These are phyloP conservation scores for Drosophila lacteicornis DNA, from an alignment of 1,140 invertebrate genomes.

Conservation along the genomic window DNA sequence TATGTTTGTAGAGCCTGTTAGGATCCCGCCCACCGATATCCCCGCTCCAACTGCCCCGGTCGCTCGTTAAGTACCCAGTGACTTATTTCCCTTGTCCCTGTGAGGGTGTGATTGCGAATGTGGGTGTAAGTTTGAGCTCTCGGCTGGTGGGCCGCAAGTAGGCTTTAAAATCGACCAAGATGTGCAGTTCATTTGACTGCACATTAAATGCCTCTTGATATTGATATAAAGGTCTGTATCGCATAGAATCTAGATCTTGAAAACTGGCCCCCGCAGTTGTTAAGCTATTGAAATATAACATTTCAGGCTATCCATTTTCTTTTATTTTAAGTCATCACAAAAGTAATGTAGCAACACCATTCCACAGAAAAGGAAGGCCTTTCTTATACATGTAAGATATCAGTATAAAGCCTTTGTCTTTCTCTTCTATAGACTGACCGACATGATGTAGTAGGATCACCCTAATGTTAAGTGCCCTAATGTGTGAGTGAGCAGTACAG, in stretches of 20 bases:
- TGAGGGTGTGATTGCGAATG: constrained; percentile 1
- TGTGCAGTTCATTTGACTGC: constrained; percentile 28
- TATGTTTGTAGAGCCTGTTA: constrained; percentile 70
- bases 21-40: constrained; percentile 31
- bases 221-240: too few relatives aligned
- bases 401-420: too few relatives aligned
- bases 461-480: too few relatives aligned
- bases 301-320: too few relatives aligned
- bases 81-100: constrained; percentile 67
- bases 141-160: constrained; percentile 20
- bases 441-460: too few relatives aligned
- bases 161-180: constrained; percentile 38
- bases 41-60: constrained; percentile 16
- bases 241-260: too few relatives aligned
- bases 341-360: background rate
- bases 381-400: too few relatives aligned
- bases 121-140: constrained; percentile 2
- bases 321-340: background rate
- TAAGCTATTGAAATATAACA: background rate
- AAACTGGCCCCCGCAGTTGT: too few relatives aligned
- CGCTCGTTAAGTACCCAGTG: constrained; percentile 68
- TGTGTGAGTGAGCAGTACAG: too few relatives aligned
- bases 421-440: too few relatives aligned
- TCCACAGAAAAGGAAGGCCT: too few relatives aligned
- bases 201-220: constrained; percentile 20